These are phyloP conservation scores for Heteromyza rotundicornis DNA, from an alignment of 2,888 invertebrate genomes.

Conservation along the genomic window DNA sequence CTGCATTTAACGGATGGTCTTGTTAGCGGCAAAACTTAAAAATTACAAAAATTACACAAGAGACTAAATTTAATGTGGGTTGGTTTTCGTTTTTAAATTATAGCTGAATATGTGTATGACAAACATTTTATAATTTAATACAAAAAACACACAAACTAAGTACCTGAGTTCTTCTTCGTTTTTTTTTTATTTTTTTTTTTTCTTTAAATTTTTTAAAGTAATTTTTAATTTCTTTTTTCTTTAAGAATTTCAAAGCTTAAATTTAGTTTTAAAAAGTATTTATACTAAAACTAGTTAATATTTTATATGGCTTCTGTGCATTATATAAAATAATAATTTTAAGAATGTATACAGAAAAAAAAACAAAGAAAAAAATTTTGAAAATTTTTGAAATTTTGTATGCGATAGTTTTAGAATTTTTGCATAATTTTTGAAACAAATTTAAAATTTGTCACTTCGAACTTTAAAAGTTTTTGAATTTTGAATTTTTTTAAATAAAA, in stretches of 20 bases:
- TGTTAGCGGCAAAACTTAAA: not conserved
- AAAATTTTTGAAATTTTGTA: constrained; percentile 12
- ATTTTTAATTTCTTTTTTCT: constrained; percentile 20
- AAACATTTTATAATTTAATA: no score
- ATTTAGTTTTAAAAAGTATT: constrained; percentile 16
- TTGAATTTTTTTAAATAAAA: not conserved
- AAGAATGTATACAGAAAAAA: constrained; percentile 4
- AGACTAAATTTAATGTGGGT: no score
- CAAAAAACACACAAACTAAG: constrained; percentile 57
- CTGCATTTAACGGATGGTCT: not conserved
- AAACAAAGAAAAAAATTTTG: constrained; percentile 17
- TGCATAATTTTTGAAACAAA: constrained; percentile 15
- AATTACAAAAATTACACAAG: no score
- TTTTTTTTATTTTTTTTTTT: constrained; percentile 30
- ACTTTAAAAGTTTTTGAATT: not conserved
- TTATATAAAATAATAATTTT: constrained; percentile 26
- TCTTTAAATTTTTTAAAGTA: constrained; percentile 18
- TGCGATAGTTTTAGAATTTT: no score
- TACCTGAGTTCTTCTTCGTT: constrained; percentile 56
- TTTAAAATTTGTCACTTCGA: constrained; percentile 19
- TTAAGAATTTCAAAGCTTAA: constrained; percentile 28
- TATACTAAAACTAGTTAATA: constrained; percentile 17
- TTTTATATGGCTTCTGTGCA: constrained; percentile 47
- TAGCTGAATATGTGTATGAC: no score
- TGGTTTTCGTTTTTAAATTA: no score